Evolutionary conservation across 1,140 invertebrate species (phyloP), one percentile per base, ranked within the genome.

Genomic region (Meloidogyne floridensis): DNA sequence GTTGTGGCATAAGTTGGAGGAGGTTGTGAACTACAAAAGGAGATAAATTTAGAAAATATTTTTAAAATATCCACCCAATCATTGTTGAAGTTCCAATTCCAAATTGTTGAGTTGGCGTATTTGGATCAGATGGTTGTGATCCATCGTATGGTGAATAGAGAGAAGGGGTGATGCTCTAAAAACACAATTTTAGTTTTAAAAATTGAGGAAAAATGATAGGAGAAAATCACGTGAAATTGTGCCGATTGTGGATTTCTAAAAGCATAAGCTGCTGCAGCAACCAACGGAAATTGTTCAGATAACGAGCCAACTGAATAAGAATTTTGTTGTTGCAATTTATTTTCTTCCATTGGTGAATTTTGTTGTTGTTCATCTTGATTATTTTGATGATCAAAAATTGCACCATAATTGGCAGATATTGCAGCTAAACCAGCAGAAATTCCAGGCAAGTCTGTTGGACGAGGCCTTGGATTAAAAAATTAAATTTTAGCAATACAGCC

Each of bases 371-470:
- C 77, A 65, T 42, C 75, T 47, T 47, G 47, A 56, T 78, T 71
- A 78, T 78, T 76, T 54, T 76, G 75, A 15, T 74, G 72, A 5
- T 47, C 75, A 47, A 65, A 65, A 65, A 76, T 53, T 54, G 43
- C 77, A 13, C 56, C 77, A 51, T 79, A 79, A n/a, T 79, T 79
- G 56, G 77, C 59, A 54, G 77, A 20, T 20, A 72, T 79, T 15
- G 77, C 20, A 51, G 65, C 77, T 53, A 79, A 51, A 53, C 65
- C 77, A 3, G 77, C 43, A 51, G 77, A 79, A 18, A 79, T 10
- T 43, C 65, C 65, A 20, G 72, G 56, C 5, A 43, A 51, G 59
- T 43, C 13, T 53, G 54, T 15, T 7, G 18, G 18, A 47, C 65
- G 43, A 51, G 65, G 6, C 20, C 47, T 59, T 11, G 1, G 18